Evolutionary conservation across 2,113 vertebrate species (phyloP), one percentile per base, ranked within the genome.

Genomic region (Onychostruthus taczanowskii): DNA sequence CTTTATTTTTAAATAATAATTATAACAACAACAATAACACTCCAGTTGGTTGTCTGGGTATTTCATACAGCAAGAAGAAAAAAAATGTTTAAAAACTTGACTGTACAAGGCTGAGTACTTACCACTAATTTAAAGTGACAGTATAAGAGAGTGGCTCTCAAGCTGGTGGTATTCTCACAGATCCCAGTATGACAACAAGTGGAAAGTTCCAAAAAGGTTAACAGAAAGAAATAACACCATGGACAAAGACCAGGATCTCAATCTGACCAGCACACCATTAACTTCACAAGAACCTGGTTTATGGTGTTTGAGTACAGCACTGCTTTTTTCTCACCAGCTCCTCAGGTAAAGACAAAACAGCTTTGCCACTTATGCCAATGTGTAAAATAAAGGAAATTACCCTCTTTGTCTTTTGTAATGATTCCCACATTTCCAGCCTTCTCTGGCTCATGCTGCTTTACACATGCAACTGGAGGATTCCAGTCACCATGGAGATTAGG

Each of bases 401-500:
- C 35, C 33, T 78, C 56, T 74, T 64, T 72, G 43, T 50, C 37
- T 30, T 62, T 69, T 69, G 10, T 23, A 59, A 92, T 1, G 4
- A 83, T 87, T 76, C 18, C 31, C 22, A 31, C 31, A 22, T 73
- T 82, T 55, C 59, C 85, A 95, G 64, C 53, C 50, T 62, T 46
- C 35, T 62, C 64, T 67, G 31, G 16, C 33, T 68, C n/a, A 23
- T 35, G 16, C 61, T 78, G 53, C 66, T 64, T 46, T 61, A 37
- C 9, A 2, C 59, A 26, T 37, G 55, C 70, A 62, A 64, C 15
- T 62, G 50, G 43, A 91, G 47, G 39, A 80, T 73, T 49, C 44
- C 52, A 41, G 93, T 95, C 94, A 93, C 91, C 82, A 92, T 74
- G 75, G 92, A 95, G 68, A 95, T 85, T 46, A 83, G 67, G 41